Evolutionary conservation across 2,888 invertebrate species (phyloP), one percentile per base, ranked within the genome.

Genomic region (Eueremaeus valkanovi): DNA sequence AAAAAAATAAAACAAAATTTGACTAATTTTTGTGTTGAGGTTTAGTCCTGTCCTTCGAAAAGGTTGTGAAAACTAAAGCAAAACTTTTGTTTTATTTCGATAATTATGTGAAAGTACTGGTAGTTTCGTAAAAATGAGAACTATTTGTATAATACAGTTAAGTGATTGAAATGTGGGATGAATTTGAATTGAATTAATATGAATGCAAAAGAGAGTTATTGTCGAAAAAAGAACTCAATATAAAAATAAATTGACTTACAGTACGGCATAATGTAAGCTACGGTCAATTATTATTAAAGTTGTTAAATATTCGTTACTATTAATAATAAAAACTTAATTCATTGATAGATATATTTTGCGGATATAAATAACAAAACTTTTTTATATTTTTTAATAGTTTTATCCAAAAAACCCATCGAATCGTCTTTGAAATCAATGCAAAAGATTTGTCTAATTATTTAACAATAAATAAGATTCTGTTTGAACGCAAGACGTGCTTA

Each of bases 221-320:
- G 40, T 40, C 68, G 24, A 68, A 24, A 40, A 68, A 6, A 29
- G 36, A 45, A 70, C 13, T 31, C 55, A 61, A 45, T 70, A 70
- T 42, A 70, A 70, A 70, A 70, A 70, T 70, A 70, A 70, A 45
- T 8, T 70, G 42, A 68, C 68, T 40, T 40, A 36, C 40, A n/a
- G 24, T 29, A 45, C 40, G 36, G 24, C 45, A 45, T 40, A 45
- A 70, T 70, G 42, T 70, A 70, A 70, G 70, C 70, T 70, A 70
- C 6, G 36, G 16, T 45, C 36, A 36, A 36, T 36, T 36, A 63
- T 63, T 63, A 68, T 40, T 40, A 68, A 68, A 68, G 40, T 68
- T 68, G 68, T 68, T 68, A 68, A 40, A 68, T 68, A 68, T 68
- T 63, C 16, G 24, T 58, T 70, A 36, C 63, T 66, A 33, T 66